Evolutionary conservation across 2,113 vertebrate species (phyloP).

Genomic region (Sander vitreus): DNA sequence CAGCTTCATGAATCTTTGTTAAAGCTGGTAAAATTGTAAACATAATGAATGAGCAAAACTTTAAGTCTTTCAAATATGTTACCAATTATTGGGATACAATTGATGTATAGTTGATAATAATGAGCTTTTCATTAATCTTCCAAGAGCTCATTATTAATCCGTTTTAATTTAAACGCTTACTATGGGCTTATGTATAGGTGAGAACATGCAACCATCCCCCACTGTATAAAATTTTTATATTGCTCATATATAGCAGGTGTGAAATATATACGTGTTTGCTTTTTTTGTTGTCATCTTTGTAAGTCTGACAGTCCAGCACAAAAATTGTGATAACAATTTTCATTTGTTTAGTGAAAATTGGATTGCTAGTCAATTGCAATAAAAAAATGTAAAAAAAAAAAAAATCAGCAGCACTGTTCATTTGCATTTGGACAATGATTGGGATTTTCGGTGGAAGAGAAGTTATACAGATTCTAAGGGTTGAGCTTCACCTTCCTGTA

Average conservation of each 20-base stretch:
- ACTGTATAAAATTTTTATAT: too few relatives aligned
- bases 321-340: background rate
- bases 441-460: background rate
- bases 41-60: background rate
- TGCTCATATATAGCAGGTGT: background rate
- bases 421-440: conserved; percentile 4
- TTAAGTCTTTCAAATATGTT: background rate
- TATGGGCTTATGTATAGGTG: background rate
- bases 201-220: background rate
- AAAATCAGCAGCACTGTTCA: background rate
- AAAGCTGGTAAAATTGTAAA: background rate
- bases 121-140: background rate
- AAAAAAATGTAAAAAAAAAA: background rate
- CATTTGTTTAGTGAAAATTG: background rate
- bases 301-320: background rate
- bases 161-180: background rate
- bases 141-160: background rate
- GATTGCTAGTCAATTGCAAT: background rate
- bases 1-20: background rate
- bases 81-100: background rate
- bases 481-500: conserved; percentile 25
- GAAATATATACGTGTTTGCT: background rate
- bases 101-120: conserved; percentile 6
- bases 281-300: too few relatives aligned
- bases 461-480: background rate